A percentile compares a stretch with the other conserved stretches of the same genome.
Evolutionary conservation across 1,140 invertebrate species (phyloP).

Genomic region (Archegozetes longisetosus): DNA sequence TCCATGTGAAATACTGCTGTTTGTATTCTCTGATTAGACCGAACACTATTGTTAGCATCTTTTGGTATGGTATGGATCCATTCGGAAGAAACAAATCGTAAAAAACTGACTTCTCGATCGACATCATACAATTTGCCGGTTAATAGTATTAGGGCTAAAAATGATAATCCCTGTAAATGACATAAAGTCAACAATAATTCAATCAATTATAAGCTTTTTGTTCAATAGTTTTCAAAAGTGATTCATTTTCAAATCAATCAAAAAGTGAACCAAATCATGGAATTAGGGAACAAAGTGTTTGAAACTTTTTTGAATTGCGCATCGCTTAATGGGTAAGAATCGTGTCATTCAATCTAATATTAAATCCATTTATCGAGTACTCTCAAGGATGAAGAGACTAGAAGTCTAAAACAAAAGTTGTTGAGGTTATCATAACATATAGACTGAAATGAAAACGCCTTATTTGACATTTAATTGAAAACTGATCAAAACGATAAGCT

Average conservation of each 20-base stretch:
- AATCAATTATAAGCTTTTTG: not conserved
- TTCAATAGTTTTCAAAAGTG: not conserved
- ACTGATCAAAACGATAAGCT: no score
- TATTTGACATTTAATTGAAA: no score
- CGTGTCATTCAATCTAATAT: not conserved
- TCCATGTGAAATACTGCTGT: not conserved
- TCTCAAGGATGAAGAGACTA: no score
- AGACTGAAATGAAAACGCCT: no score
- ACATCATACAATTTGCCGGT: constrained; percentile 20
- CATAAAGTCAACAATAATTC: not conserved
- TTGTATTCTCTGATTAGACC: not conserved
- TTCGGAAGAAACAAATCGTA: constrained; percentile 17
- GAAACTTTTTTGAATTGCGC: not conserved
- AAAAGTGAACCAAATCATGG: not conserved
- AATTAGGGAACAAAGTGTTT: not conserved
- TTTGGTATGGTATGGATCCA: constrained; percentile 17
- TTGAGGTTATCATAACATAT: no score
- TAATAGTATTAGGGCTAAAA: constrained; percentile 22
- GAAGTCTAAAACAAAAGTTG: no score
- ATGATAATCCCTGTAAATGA: constrained; percentile 20
- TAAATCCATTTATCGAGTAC: not conserved
- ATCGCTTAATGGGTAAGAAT: not conserved
- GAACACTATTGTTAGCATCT: not conserved
- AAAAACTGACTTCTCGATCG: constrained; percentile 21
- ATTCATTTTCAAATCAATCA: not conserved